These are phyloP conservation scores for Tolmerus cingulatus DNA, from an alignment of 2,888 invertebrate species.

Conservation along the genomic window DNA sequence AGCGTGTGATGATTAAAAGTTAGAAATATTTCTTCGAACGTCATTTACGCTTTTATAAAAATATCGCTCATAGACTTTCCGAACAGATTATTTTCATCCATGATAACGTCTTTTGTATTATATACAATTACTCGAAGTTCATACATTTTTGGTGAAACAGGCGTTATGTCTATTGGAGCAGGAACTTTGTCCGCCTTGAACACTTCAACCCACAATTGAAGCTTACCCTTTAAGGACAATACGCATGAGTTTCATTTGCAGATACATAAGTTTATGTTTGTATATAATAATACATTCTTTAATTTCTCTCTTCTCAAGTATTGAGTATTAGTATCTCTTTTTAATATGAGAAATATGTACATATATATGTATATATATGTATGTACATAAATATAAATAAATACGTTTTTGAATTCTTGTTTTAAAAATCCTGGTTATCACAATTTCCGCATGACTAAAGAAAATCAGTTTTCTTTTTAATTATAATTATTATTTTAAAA, in stretches of 20 bases:
- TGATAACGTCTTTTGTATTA: constrained; percentile 70
- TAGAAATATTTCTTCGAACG: background rate
- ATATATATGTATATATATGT: too few relatives aligned
- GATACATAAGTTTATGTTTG: background rate
- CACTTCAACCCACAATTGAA: constrained; percentile 91
- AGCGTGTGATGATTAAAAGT: background rate
- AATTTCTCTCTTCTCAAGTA: too few relatives aligned
- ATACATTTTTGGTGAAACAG: constrained; percentile 72
- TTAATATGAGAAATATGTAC: too few relatives aligned
- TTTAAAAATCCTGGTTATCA: too few relatives aligned
- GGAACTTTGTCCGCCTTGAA: constrained; percentile 74
- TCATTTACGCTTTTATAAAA: constrained; percentile 73
- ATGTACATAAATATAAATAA: too few relatives aligned
- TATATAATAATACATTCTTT: too few relatives aligned
- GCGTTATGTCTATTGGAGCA: constrained; percentile 78
- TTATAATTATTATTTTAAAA: too few relatives aligned
- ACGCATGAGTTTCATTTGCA: background rate
- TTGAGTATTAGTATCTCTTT: too few relatives aligned
- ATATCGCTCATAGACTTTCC: constrained; percentile 81
- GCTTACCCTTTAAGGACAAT: constrained; percentile 73
- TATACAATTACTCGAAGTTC: constrained; percentile 75
- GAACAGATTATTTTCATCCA: constrained; percentile 76
- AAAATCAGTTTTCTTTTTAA: too few relatives aligned
- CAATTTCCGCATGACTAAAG: too few relatives aligned
- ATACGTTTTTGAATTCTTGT: too few relatives aligned